Base-by-base conservation (phyloP, 1,140 invertebrate species). In the Caenorhabditis brenneri region DNA sequence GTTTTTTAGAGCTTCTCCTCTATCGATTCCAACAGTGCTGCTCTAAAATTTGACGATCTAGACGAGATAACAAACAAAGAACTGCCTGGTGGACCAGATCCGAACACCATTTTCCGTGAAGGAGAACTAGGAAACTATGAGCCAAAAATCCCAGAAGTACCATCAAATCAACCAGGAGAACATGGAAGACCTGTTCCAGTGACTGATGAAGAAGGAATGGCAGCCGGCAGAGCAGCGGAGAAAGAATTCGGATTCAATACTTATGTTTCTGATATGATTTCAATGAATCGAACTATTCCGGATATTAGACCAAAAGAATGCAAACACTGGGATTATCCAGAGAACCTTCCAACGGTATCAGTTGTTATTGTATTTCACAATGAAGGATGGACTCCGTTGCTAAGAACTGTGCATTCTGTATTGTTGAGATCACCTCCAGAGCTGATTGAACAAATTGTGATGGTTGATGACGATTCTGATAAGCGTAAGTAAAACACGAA, bases 281-380 rank as follows among this genome's bases (percentile, higher is more conserved):
- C 96, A 15, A 92, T 98, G 36, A 96, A 97, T 91, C 93, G 96
- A 89, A 94, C 93, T 80, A 92, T 98, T 79, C 96, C 95, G n/a
- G 96, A 98, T 92, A 94, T 96, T 84, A 91, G 96, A 22, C 86
- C 88, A 82, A 60, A 85, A 31, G 89, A 90, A 87, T 99, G 97
- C 92, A 96, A 95, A 91, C 95, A 96, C 90, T 99, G 97, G 97
- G 93, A 97, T 88, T 99, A 99, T 92, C 95, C 96, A 7, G 93
- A 94, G 87, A 92, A 95, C 84, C 92, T 99, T 86, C 96, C 97
- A 0, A 94, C 93, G 78, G 96, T 96, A 4, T 96, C 95, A 90
- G 96, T 99, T 0, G 97, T 99, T 85, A 94, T 99, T 84, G 97
- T 99, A 15, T 99, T 99, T 91, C 97, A 99, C 90, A 99, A 99